These are phyloP conservation scores for Enteromius radiatus DNA, from an alignment of 2,797 vertebrate species.

Conservation along the genomic window DNA sequence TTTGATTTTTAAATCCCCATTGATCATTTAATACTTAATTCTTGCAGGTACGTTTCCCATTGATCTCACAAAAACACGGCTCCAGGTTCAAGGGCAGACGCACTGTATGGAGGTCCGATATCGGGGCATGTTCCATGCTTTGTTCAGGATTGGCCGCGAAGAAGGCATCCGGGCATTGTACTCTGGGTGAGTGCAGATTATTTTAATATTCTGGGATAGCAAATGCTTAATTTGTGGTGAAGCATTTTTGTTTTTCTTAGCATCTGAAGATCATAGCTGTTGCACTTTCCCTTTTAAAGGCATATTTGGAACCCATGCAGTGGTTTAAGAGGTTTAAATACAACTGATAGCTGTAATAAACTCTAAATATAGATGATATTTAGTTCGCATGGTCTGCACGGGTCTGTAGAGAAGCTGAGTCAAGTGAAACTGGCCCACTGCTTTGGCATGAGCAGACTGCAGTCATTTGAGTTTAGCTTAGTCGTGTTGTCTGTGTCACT, in stretches of 20 bases:
- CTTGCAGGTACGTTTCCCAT: constrained; percentile 90
- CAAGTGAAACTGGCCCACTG: constrained; percentile 20
- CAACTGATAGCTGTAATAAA: constrained; percentile 37
- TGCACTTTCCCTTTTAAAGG: constrained; percentile 10
- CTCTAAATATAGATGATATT: constrained; percentile 61
- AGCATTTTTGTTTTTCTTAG: not conserved
- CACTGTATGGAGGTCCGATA: constrained; percentile 94
- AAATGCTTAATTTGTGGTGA: not conserved
- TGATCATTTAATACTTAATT: not conserved
- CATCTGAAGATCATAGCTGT: not conserved
- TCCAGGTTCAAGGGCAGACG: constrained; percentile 94
- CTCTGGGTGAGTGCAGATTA: constrained; percentile 82
- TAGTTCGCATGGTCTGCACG: constrained; percentile 39
- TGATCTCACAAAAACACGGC: constrained; percentile 92
- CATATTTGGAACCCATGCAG: not conserved
- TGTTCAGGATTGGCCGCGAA: constrained; percentile 90
- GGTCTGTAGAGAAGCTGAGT: constrained; percentile 41
- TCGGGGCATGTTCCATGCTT: constrained; percentile 93
- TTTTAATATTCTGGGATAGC: not conserved
- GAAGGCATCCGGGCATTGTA: constrained; percentile 90
- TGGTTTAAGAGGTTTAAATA: constrained; percentile 20
- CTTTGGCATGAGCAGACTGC: not conserved
- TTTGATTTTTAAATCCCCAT: not conserved
- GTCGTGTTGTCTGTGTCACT: not conserved
- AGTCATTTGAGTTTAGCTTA: not conserved